Conservation (phyloP, 2,888 invertebrate genomes). For the Troilus luridus region DNA sequence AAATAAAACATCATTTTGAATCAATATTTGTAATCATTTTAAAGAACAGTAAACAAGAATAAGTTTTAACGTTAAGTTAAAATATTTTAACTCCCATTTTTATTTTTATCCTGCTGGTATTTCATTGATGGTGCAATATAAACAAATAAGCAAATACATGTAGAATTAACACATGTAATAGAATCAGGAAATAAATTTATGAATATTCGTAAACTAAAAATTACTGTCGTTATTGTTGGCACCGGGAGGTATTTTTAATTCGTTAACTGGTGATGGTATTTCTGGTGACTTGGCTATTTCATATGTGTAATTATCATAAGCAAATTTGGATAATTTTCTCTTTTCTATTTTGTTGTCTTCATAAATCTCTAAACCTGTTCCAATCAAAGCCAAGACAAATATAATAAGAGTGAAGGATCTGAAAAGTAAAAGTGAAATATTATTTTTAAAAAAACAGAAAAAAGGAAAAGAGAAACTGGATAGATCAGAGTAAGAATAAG, state of each 20-base stretch:
- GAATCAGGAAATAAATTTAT: not conserved
- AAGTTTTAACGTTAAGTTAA: too few relatives aligned
- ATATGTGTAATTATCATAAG: constrained; percentile 67
- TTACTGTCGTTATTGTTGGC: constrained; percentile 64
- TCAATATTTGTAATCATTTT: too few relatives aligned
- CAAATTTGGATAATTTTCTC: constrained; percentile 65
- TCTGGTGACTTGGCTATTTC: constrained; percentile 65
- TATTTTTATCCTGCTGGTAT: too few relatives aligned
- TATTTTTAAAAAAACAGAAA: not conserved
- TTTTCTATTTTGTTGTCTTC: constrained; percentile 63
- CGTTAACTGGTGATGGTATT: constrained; percentile 58
- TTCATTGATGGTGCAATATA: not conserved
- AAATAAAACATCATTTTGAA: too few relatives aligned
- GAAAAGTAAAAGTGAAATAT: constrained; percentile 56
- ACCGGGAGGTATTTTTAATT: constrained; percentile 59
- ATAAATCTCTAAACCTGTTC: constrained; percentile 66
- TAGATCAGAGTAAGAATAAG: not conserved
- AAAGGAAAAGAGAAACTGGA: not conserved
- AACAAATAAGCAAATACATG: not conserved
- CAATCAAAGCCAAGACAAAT: constrained; percentile 63
- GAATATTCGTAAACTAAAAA: constrained; percentile 26
- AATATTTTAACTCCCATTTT: too few relatives aligned
- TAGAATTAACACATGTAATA: not conserved
- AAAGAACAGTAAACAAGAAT: too few relatives aligned
- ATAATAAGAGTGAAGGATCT: constrained; percentile 65